Base-by-base conservation (phyloP, 1,140 invertebrate genomes). In the Dreissena rostriformis region DNA sequence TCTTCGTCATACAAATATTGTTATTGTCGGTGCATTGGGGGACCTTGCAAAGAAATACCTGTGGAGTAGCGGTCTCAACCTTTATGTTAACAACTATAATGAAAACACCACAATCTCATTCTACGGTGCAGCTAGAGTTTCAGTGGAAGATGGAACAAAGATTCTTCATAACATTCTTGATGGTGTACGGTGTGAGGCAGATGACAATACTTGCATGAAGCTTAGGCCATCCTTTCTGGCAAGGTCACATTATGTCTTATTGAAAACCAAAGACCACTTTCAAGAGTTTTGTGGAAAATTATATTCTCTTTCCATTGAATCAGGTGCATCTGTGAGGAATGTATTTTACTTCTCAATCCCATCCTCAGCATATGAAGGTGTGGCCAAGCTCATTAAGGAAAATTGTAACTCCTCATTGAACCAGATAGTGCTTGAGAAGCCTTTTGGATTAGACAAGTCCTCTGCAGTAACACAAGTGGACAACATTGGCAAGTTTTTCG, bases 341-440 rank as follows among this genome's bases (percentile, higher is more conserved):
- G 86, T 93, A 26, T 86, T 93, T 52, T 93, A 93, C 80, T 66
- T 93, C 29, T 90, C 93, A 17, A 87, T 93, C 67, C 90, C 92
- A 11, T 90, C 93, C 17, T 90, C 82, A 49, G 79, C 88, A 0
- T 93, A 93, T 85, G 73, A 85, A 0, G 83, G 80, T 28, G 90
- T 88, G 22, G 55, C 90, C 71, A 51, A 84, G 26, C 83, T 72
- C 51, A 86, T 93, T 1, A 75, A 90, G 66, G 86, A 90, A 17
- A 77, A 91, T 63, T 91, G 92, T 77, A 74, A 77, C n/a, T 73
- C 74, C 0, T 71, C 82, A 14, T 89, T 88, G 78, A 76, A 90
- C 12, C 78, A 88, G 75, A 66, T 93, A 22, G 91, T 92, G 22
- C 63, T 93, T n/a, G 93, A 93, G 73, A 93, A 93, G 72, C 93